Evolutionary conservation across 2,797 vertebrate genomes (phyloP).

Genomic region (Apodemus agrarius): DNA sequence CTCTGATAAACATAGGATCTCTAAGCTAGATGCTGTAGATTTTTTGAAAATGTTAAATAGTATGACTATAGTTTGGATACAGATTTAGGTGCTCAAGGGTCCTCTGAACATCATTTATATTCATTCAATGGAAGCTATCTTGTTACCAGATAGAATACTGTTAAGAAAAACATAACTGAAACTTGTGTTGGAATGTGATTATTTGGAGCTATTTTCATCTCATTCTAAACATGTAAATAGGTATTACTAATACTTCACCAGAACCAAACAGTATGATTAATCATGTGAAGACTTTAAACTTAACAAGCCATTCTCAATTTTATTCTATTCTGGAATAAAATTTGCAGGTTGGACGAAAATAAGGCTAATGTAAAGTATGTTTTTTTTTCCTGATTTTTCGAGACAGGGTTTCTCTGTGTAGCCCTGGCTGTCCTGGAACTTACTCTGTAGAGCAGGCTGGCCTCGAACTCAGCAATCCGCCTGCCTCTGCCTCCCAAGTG

Average conservation of each 20-base stretch:
- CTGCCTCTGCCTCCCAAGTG: no score
- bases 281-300: background rate
- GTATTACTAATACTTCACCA: background rate
- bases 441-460: no score
- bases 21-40: background rate
- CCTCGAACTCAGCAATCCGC: no score
- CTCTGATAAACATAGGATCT: background rate
- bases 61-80: background rate
- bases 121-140: background rate
- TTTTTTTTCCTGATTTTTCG: no score
- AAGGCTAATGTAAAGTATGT: constrained; percentile 12
- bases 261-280: background rate
- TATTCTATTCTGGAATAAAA: background rate
- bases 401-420: no score
- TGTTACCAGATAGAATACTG: background rate
- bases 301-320: background rate
- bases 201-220: background rate
- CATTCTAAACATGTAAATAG: background rate
- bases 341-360: constrained; percentile 30
- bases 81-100: background rate
- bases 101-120: background rate
- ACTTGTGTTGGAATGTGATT: background rate
- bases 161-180: background rate
- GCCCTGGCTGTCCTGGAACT: no score
- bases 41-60: background rate